These are phyloP conservation scores for Acrossocheilus fasciatus DNA, from an alignment of 2,797 vertebrate species.

Conservation along the genomic window DNA sequence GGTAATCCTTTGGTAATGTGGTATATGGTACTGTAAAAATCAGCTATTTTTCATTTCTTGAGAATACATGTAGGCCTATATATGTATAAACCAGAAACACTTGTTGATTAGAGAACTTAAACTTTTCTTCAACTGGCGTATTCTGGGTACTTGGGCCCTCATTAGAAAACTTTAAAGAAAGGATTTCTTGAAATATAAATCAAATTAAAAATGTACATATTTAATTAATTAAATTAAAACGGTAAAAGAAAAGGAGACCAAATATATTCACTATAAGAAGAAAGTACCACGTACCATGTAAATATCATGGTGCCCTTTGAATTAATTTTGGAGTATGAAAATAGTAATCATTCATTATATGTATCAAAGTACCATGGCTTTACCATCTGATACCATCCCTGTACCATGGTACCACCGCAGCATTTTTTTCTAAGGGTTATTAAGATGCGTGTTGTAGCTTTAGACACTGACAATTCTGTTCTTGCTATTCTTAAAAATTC, in stretches of 20 bases:
- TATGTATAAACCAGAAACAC: background rate
- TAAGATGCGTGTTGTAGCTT: background rate
- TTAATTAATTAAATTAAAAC: background rate
- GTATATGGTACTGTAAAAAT: background rate
- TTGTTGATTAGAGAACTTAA: background rate
- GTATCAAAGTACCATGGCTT: background rate
- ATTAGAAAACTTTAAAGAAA: background rate
- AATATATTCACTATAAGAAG: background rate
- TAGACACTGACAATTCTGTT: slow-evolving; percentile 2
- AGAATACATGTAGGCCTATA: background rate
- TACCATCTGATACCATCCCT: background rate
- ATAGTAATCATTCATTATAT: background rate
- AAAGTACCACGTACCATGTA: background rate
- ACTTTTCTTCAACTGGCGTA: background rate
- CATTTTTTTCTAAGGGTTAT: background rate
- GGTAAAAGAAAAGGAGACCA: background rate
- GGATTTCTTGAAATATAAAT: background rate
- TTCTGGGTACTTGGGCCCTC: background rate
- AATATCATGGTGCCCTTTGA: background rate
- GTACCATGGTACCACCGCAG: background rate
- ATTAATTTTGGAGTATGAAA: background rate
- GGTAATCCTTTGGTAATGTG: background rate
- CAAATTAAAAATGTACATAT: background rate
- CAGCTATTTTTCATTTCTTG: background rate
- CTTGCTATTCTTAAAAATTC: slow-evolving; percentile 33